Base-by-base conservation (phyloP, 1,140 invertebrate genomes). In the Tetranychus urticae region DNA sequence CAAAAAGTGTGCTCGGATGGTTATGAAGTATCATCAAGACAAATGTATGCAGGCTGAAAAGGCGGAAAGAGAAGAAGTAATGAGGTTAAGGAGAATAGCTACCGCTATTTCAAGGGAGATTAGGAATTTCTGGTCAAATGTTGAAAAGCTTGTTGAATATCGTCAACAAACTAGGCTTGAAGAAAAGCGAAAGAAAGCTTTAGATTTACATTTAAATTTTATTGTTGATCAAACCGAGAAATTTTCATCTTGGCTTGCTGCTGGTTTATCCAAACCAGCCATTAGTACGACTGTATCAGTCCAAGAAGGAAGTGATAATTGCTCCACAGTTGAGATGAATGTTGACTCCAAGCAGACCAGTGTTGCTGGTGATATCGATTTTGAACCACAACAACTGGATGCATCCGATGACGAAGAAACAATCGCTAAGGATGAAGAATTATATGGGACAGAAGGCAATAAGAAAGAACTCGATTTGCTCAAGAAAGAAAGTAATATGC, bases 171-270 rank as follows among this genome's bases (percentile, higher is more conserved):
- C 84, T 34, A 81, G 86, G 66, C 76, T 96, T 34, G 91, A 97
- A 71, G 88, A 92, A 68, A 92, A 93, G 69, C 79, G 88, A 59
- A 94, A 97, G 70, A 85, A 92, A 68, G 90, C 90, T 0, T 76
- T 97, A 50, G 93, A 98, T 77, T 83, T 96, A 66, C 93, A 98
- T 73, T 77, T 99, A 33, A 94, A 89, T 72, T 97, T 96, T 70
- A 94, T 99, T 69, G 91, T 99, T 54, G 91, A 93, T 75, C 89
- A 96, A 74, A 97, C 94, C 0, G 93, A 98, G 74, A 93, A 94
- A 70, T 96, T 93, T 76, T 96, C 91, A 35, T 84, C 85, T 3
- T 81, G 86, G 74, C 72, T 92, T 39, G 86, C 87, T 8, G 86
- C 86, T 71, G 83, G 83, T 60, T 81, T 87, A 74, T 84, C 81